phyloP scores from a whole-genome alignment of 2,797 vertebrate genomes.

The Myotis daubentonii region DNA sequence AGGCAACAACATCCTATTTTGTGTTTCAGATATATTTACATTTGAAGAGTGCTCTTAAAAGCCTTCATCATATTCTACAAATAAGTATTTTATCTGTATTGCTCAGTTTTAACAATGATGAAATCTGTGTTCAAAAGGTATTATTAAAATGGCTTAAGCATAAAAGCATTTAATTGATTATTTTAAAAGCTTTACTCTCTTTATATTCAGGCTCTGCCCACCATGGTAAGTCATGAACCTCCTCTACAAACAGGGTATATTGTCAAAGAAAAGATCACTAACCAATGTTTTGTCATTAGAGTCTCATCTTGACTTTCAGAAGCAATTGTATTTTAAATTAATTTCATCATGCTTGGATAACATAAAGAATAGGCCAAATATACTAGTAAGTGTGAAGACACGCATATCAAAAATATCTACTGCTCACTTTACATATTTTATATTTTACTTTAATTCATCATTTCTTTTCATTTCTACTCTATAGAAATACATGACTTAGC shows the following conservation, averaged over 20 bases:
- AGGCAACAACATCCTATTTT: neutral
- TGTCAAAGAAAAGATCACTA: neutral
- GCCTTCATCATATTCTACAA: neutral
- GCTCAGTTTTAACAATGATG: neutral
- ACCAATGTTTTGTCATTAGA: neutral
- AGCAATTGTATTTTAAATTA: neutral
- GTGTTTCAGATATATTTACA: neutral
- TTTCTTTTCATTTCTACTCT: neutral
- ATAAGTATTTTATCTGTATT: neutral
- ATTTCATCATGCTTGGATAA: neutral
- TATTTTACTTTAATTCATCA: neutral
- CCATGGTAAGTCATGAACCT: neutral
- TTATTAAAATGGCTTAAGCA: neutral
- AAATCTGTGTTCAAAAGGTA: neutral
- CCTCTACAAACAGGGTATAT: no score
- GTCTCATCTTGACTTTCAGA: neutral
- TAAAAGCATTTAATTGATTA: slow-evolving; percentile 18
- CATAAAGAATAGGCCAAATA: neutral
- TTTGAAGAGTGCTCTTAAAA: slow-evolving; percentile 33
- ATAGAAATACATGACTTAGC: neutral
- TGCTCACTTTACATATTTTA: neutral
- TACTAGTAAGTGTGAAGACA: neutral
- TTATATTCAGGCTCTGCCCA: slow-evolving; percentile 24
- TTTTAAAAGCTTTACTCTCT: slow-evolving; percentile 53
- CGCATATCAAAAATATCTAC: neutral